Evolutionary conservation across 2,888 invertebrate species (phyloP).

Genomic region (Hermodice carunculata): DNA sequence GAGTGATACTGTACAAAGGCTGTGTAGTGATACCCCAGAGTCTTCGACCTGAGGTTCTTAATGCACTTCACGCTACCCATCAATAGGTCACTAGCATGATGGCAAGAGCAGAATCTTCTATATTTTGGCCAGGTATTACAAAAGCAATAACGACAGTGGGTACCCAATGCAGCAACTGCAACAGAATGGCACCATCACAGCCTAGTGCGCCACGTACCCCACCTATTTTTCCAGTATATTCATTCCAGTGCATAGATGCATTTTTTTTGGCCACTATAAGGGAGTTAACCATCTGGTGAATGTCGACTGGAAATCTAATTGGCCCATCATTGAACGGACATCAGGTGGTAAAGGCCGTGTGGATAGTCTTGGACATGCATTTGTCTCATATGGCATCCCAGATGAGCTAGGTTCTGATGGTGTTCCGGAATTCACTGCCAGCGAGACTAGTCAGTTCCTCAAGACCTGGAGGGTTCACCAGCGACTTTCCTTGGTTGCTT

Average conservation of each 20-base stretch:
- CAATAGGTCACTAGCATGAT: slow-evolving; percentile 44
- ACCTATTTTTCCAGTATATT: slow-evolving; percentile 29
- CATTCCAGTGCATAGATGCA: slow-evolving; percentile 30
- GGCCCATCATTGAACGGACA: slow-evolving; percentile 37
- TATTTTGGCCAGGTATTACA: slow-evolving; percentile 15
- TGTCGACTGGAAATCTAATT: slow-evolving; percentile 44
- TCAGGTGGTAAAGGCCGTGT: too few relatives aligned
- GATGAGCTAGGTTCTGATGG: slow-evolving; percentile 46
- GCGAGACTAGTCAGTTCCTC: slow-evolving; percentile 39
- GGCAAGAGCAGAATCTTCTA: slow-evolving; percentile 17
- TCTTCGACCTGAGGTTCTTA: slow-evolving; percentile 33
- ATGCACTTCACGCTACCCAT: slow-evolving; percentile 43
- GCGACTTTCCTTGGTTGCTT: slow-evolving; percentile 45
- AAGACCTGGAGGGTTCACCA: slow-evolving; percentile 46
- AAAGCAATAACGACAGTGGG: slow-evolving; percentile 2
- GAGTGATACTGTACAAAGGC: slow-evolving; percentile 37
- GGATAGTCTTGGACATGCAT: too few relatives aligned
- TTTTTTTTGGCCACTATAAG: slow-evolving; percentile 28
- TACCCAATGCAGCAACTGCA: slow-evolving; percentile 33
- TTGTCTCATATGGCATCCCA: slow-evolving; percentile 43
- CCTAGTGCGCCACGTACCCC: slow-evolving; percentile 44
- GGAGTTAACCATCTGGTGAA: slow-evolving; percentile 37
- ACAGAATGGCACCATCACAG: slow-evolving; percentile 43
- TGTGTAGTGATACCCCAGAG: slow-evolving; percentile 44
- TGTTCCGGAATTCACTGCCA: slow-evolving; percentile 43